These are phyloP conservation scores for Macropus fuliginosus DNA, from an alignment of 2,797 vertebrate species.

Conservation along the genomic window DNA sequence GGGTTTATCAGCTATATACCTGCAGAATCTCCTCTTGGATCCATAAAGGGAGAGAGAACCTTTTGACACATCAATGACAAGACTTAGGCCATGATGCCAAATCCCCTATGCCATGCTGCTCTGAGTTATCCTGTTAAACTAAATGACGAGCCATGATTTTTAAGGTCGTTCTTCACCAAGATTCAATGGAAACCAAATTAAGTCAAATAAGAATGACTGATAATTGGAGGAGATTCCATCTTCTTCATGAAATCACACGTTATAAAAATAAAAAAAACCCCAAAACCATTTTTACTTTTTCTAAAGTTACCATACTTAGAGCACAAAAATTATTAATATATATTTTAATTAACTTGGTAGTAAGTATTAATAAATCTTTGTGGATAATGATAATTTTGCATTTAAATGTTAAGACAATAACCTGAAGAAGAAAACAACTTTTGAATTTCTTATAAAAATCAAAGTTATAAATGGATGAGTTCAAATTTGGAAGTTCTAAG, in stretches of 20 bases:
- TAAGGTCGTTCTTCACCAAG: not conserved
- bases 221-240: not conserved
- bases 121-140: not conserved
- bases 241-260: not conserved
- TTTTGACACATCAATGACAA: conserved; percentile 12
- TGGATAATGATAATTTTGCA: not conserved
- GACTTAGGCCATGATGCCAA: not conserved
- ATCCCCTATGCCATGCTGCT: not conserved
- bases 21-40: not conserved
- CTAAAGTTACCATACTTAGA: not conserved
- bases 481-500: conserved; percentile 12
- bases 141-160: not conserved
- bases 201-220: conserved; percentile 1
- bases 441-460: conserved; percentile 1
- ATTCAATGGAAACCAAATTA: conserved; percentile 6
- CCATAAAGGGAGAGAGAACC: not conserved
- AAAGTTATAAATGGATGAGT: not conserved
- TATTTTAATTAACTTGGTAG: conserved; percentile 12
- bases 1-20: not conserved
- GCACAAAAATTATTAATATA: not conserved
- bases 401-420: not conserved
- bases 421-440: conserved; percentile 4
- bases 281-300: not conserved
- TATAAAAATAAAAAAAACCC: not conserved
- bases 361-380: not conserved